phyloP scores from a whole-genome alignment of 2,888 invertebrate genomes.

The Tipula confusa region DNA sequence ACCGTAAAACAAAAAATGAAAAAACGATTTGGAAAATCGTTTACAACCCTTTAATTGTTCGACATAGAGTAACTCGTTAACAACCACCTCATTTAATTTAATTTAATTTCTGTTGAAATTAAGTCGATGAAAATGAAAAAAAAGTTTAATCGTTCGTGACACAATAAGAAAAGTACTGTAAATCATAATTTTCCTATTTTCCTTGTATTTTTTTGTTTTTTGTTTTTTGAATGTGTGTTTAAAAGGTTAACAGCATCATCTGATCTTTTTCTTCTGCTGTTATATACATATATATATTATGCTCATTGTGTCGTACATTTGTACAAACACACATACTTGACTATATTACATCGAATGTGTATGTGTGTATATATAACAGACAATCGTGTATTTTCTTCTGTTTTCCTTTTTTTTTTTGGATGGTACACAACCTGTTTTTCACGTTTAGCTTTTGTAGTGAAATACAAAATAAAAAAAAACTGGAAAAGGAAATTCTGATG shows the following conservation, averaged over 20 bases:
- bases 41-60: neutral
- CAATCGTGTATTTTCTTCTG: neutral
- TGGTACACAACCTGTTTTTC: neutral
- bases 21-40: neutral
- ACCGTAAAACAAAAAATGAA: neutral
- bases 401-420: neutral
- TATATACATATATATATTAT: too few relatives aligned
- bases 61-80: neutral
- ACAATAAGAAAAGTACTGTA: neutral
- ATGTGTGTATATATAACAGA: neutral
- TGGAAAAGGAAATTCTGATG: neutral
- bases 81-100: slow-evolving; percentile 20
- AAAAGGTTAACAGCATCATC: slow-evolving; percentile 12
- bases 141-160: neutral
- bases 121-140: neutral
- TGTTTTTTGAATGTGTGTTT: neutral
- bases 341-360: neutral
- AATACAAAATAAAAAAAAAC: neutral
- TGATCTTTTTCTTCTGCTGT: neutral
- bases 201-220: neutral
- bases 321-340: neutral
- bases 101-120: neutral
- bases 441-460: neutral
- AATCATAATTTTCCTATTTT: slow-evolving; percentile 12
- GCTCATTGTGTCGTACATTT: neutral